Base-by-base conservation (phyloP, 2,888 invertebrate species). In the Drosophila ezoana region DNA sequence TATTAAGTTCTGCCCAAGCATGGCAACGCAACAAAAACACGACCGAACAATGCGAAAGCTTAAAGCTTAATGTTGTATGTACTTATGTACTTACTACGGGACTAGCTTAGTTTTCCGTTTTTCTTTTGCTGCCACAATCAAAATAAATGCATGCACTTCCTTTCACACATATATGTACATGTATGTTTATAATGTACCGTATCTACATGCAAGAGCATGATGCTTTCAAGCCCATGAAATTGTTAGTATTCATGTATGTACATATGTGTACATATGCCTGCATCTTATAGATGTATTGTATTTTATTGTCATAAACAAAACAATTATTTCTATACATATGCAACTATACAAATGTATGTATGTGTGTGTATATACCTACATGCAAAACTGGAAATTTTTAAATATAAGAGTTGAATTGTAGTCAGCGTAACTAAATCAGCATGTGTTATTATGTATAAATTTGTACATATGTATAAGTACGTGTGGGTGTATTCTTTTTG, bases 61-160 rank as follows among this genome's bases (percentile, higher is more conserved):
- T 84, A 71, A 81, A 87, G 85, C 81, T 84, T 81, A 76, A 78
- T 79, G 82, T 78, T 56, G 32, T 40, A 54, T 33, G 37, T 49
- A 51, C 16, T n/a, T 54, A 41, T 54, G 53, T 58, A 71, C 32
- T 61, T 51, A n/a, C 16, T 56, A 10, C 51, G 32, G 1, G n/a
- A 33, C 40, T 40, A 45, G 54, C 54, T 72, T 52, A 72, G 58
- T 59, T 72, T 70, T 72, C 51, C 58, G 72, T 47, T 71, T 64
- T 61, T 51, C 23, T 23, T 44, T 48, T 49, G 14, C 28, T 49
- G 32, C 18, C 43, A 41, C 56, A 47, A 60, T 44, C n/a, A 60
- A 59, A 60, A 47, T 28, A 54, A 10, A 59, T 10, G 20, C 54
- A 41, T 43, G 18, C 35, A 47, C 28, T 35, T 20, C 37, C 28